Percentiles rank a stretch among this genome's conserved stretches.
Evolutionary conservation across 2,888 invertebrate genomes (phyloP).

Genomic region (Gastrophysa polygoni): DNA sequence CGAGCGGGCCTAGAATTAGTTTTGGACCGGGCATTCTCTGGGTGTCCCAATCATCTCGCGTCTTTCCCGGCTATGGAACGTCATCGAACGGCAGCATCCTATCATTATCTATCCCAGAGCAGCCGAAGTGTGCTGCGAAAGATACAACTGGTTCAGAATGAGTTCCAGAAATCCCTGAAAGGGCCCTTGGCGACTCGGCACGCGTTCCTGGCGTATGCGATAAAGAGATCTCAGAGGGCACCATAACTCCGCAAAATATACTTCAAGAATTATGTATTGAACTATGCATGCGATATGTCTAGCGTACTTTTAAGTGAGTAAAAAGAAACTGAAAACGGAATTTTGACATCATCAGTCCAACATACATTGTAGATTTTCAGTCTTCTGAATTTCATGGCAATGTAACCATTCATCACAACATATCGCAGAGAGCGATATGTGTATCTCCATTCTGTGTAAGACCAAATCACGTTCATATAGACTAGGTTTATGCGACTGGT

Average conservation of each 20-base stretch:
- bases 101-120: conserved; percentile 7
- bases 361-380: no score
- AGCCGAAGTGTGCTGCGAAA: conserved; percentile 8
- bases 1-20: background rate
- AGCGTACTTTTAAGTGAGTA: no score
- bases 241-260: background rate
- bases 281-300: no score
- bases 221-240: background rate
- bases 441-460: no score
- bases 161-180: conserved; percentile 7
- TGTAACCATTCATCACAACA: no score
- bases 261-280: background rate
- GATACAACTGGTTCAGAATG: conserved; percentile 9
- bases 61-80: background rate
- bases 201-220: conserved; percentile 11
- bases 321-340: no score
- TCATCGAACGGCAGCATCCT: background rate
- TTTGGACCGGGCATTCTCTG: background rate
- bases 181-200: conserved; percentile 5
- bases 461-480: no score
- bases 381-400: no score
- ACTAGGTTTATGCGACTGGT: no score
- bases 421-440: no score
- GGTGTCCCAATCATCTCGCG: conserved; percentile 4
- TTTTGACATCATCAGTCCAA: no score